Percentiles rank a stretch among this genome's conserved stretches.
Evolutionary conservation across 2,113 vertebrate species (phyloP).

Genomic region (Pterocles burchelli): DNA sequence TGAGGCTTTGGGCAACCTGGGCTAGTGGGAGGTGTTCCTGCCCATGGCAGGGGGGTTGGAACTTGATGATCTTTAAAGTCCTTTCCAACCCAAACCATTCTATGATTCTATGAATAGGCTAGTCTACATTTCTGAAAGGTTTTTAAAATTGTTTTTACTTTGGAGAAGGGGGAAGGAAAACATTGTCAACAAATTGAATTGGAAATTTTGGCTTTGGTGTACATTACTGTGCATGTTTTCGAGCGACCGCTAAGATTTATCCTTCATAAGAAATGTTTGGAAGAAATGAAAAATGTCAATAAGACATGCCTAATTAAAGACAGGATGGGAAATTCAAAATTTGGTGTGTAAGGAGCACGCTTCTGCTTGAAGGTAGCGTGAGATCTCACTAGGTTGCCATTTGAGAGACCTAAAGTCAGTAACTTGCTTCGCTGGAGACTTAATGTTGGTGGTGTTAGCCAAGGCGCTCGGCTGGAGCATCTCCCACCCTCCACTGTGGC

Average conservation of each 20-base stretch:
- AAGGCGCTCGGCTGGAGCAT: not conserved
- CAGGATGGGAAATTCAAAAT: not conserved
- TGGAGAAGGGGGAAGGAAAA: not conserved
- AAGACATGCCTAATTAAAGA: not conserved
- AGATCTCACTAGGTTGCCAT: accelerated
- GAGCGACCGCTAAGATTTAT: not conserved
- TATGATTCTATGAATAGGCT: not conserved
- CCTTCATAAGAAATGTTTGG: not conserved
- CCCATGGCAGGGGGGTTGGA: no score
- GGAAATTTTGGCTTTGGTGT: not conserved
- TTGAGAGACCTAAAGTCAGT: not conserved
- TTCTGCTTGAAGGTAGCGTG: not conserved
- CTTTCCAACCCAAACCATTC: no score
- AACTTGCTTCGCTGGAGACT: not conserved
- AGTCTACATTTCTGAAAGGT: not conserved
- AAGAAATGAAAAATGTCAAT: not conserved
- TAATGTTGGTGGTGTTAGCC: not conserved
- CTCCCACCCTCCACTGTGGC: not conserved
- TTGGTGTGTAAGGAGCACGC: not conserved
- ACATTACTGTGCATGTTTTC: accelerated
- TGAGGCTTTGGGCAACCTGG: no score
- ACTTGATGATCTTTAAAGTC: no score
- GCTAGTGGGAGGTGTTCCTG: no score
- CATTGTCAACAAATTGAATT: not conserved
- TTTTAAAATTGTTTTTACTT: not conserved